A percentile compares a stretch with the other conserved stretches of the same genome.
Evolutionary conservation across 1,140 invertebrate species (phyloP).

Genomic region (Drosophila virilis): DNA sequence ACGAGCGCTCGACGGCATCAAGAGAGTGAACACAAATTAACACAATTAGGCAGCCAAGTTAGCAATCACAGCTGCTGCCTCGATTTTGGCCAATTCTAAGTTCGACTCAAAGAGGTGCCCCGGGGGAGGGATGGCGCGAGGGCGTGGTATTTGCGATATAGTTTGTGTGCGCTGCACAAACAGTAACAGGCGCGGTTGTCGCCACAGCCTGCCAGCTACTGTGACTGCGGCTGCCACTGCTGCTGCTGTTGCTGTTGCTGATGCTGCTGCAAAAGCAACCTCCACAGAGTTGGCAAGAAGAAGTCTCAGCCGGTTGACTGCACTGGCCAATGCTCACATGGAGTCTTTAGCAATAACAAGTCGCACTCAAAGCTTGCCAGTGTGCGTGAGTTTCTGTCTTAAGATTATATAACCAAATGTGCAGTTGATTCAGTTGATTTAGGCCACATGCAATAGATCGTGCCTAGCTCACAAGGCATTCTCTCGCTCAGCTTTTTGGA

Average conservation of each 20-base stretch:
- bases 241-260: no score
- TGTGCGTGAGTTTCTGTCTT: slow-evolving; percentile 32
- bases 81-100: slow-evolving; percentile 55
- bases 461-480: slow-evolving; percentile 16
- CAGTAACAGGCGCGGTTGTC: slow-evolving; percentile 57
- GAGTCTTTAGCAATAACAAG: slow-evolving; percentile 59
- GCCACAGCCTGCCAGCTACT: slow-evolving; percentile 1
- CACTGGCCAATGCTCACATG: slow-evolving; percentile 23
- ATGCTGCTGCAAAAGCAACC: neutral
- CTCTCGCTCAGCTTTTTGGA: neutral
- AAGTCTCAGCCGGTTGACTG: slow-evolving; percentile 52
- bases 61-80: slow-evolving; percentile 7
- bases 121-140: neutral
- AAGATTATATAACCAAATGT: slow-evolving; percentile 67
- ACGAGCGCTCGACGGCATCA: slow-evolving; percentile 24
- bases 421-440: slow-evolving; percentile 64
- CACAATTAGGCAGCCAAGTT: slow-evolving; percentile 41
- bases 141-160: slow-evolving; percentile 15
- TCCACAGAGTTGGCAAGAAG: slow-evolving; percentile 48
- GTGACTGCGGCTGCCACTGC: neutral
- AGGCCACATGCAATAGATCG: slow-evolving; percentile 46
- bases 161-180: slow-evolving; percentile 54
- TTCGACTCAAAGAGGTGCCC: slow-evolving; percentile 7
- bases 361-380: neutral
- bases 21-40: slow-evolving; percentile 46